Evolutionary conservation across 2,797 vertebrate species (phyloP), one percentile per base, ranked within the genome.

Genomic region (Alca torda): DNA sequence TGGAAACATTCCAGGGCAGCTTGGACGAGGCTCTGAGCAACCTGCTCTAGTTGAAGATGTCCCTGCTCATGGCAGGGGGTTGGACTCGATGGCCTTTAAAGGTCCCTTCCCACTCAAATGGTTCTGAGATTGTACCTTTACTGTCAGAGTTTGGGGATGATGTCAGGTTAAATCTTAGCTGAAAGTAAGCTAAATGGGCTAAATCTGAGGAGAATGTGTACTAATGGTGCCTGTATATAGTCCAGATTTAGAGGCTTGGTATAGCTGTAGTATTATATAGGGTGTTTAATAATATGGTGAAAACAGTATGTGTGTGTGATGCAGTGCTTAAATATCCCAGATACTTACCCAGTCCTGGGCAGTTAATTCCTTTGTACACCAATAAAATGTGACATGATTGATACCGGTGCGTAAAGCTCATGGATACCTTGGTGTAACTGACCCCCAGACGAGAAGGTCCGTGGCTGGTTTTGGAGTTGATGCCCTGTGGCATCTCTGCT

Each of bases 391-490:
- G 28, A 19, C 0, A 1, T 28, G 51, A 18, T 41, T 0, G 0
- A 30, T 37, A 6, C 35, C 2, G 4, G 24, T 63, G 16, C 1
- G 1, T 41, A 16, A 43, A 56, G 45, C 63, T 61, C 46, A 16
- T 80, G 0, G 1, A 4, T 9, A 16, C 0, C 1, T 8, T 4
- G 3, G 3, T 24, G 41, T 33, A 7, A 26, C 24, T 60, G 53
- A 20, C 33, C 9, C 51, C 30, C 7, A 39, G 11, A 65, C 0
- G 2, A 67, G 48, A 30, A 59, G 51, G 18, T 25, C 30, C 1
- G 0, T 35, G n/a, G 37, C 26, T 31, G 28, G 33, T 16, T 65
- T 65, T 26, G 63, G 41, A 57, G 31, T 11, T 30, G 20, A 18
- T 4, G 2, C 39, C 33, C 33, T 33, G 31, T 30, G 51, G 19